Evolutionary conservation across 2,797 vertebrate genomes (phyloP), one percentile per base, ranked within the genome.

Genomic region (Pangasius djambal): DNA sequence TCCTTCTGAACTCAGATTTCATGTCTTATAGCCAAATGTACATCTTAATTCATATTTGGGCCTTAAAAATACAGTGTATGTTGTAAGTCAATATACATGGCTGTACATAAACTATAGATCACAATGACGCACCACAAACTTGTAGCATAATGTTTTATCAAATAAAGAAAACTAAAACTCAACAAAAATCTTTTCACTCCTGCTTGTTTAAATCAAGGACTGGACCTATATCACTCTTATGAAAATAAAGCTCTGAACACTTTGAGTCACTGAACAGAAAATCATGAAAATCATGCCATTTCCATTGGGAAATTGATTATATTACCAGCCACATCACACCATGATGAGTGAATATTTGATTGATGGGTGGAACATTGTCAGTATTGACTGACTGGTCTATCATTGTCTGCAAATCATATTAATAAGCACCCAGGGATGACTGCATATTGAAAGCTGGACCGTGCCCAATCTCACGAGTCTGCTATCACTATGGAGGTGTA

Each of bases 401-500:
- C 69, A 87, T 86, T 90, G 87, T 87, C 75, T 72, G 63, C 83
- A 91, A 89, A 89, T 85, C 31, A 83, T 59, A 89, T 89, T 84
- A 89, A 90, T 89, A 89, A 88, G 86, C 86, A 72, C 12, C 85
- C 72, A 84, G 78, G 89, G 90, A 83, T 84, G 50, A 91, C 69
- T 86, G 82, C 82, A 90, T 91, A 89, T 89, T 85, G 87, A 89
- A 86, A 86, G 87, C 57, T 16, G 40, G 86, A 69, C 78, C 72
- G 65, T 92, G 86, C 87, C 86, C 78, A 90, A 90, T 89, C 82
- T 63, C 70, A 22, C 79, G 40, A 90, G 92, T 89, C 90, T 93
- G 55, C 37, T 70, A 48, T 93, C 84, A 89, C 93, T 93, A 93
- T 92, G 93, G 94, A 94, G 95, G 94, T 94, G 93, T 92, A 57